Percentiles rank a stretch among this genome's conserved stretches.
Evolutionary conservation across 2,113 vertebrate species (phyloP).

Genomic region (Sturnus vulgaris): DNA sequence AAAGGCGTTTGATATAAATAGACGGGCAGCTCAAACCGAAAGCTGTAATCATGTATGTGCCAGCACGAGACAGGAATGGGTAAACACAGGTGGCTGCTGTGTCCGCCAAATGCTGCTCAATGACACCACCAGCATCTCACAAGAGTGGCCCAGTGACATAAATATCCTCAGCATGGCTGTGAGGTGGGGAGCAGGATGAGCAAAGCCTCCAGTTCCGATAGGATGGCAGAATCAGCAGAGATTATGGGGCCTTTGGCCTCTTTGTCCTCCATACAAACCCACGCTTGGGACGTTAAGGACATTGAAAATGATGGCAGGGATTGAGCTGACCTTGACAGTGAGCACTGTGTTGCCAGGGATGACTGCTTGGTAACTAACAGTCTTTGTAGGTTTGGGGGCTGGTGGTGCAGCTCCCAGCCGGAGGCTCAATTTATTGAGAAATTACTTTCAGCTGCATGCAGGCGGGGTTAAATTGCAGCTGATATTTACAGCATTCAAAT

Average conservation of each 20-base stretch:
- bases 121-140: background rate
- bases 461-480: background rate
- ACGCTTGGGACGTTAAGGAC: background rate
- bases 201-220: rapidly evolving
- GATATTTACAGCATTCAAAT: background rate
- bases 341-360: background rate
- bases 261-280: background rate
- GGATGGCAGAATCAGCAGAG: background rate
- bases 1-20: background rate
- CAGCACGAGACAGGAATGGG: background rate
- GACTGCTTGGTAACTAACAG: background rate
- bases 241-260: background rate
- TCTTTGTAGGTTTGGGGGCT: background rate
- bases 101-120: background rate
- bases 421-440: background rate
- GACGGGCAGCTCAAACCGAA: background rate
- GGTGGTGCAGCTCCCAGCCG: background rate
- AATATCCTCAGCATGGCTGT: background rate
- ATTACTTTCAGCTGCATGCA: background rate
- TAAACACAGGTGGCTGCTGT: constrained; percentile 23
- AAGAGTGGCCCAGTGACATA: background rate
- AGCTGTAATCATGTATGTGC: background rate
- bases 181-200: background rate
- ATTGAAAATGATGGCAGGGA: background rate
- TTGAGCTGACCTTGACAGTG: background rate